Conservation (phyloP, 1,140 invertebrate species). For the Nymphalis io region DNA sequence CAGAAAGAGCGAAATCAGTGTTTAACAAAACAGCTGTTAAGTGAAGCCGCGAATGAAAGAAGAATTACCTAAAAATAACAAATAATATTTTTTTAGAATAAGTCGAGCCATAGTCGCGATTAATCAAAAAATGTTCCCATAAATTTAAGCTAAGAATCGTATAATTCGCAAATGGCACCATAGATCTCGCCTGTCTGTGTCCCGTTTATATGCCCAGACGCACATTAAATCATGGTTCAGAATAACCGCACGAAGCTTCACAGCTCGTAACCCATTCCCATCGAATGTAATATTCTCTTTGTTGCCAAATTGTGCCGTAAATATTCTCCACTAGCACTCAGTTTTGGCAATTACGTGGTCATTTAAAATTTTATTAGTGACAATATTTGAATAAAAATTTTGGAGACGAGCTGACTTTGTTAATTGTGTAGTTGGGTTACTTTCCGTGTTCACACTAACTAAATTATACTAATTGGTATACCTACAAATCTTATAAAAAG, state of each 20-base stretch:
- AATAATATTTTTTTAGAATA: not conserved
- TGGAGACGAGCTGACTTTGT: not conserved
- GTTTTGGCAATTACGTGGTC: conserved; percentile 33
- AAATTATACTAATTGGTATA: too few species aligned
- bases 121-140: not conserved
- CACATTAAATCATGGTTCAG: conserved; percentile 24
- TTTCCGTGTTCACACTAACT: too few species aligned
- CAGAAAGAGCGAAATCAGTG: too few species aligned
- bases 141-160: conserved; percentile 5
- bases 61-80: not conserved
- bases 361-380: conserved; percentile 33
- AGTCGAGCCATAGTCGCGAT: not conserved
- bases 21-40: too few species aligned
- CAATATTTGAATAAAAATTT: conserved; percentile 7
- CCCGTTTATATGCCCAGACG: conserved; percentile 15
- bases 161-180: conserved; percentile 12
- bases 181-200: conserved; percentile 7
- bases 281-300: conserved; percentile 35
- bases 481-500: too few species aligned
- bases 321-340: conserved; percentile 29
- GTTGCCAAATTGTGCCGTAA: conserved; percentile 37
- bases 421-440: too few species aligned
- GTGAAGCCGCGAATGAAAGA: too few species aligned
- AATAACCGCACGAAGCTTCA: conserved; percentile 22
- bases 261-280: conserved; percentile 23